Conservation (phyloP, 2,888 invertebrate genomes). For the Ochropleura leucogaster region DNA sequence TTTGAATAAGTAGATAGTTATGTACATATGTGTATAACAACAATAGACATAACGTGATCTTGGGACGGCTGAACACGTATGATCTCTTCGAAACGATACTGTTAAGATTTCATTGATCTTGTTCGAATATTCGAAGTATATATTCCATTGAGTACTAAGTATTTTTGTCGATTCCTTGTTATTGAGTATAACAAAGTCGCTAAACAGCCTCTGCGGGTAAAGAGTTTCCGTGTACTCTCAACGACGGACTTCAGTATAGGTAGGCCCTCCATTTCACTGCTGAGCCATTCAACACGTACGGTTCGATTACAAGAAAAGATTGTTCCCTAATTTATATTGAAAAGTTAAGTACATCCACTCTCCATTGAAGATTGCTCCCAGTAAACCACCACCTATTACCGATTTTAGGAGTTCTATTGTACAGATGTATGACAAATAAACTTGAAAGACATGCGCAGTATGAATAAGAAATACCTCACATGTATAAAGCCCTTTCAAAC, state of each 20-base stretch:
- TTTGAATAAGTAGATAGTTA: constrained; percentile 24
- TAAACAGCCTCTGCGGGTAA: constrained; percentile 45
- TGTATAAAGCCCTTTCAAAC: constrained; percentile 53
- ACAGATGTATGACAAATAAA: constrained; percentile 71
- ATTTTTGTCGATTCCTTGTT: neutral
- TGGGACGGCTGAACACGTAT: constrained; percentile 1
- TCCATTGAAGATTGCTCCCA: neutral
- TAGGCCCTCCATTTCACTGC: constrained; percentile 14
- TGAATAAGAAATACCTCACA: constrained; percentile 75
- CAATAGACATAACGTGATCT: constrained; percentile 18
- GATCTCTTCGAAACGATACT: constrained; percentile 13
- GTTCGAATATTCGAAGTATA: constrained; percentile 13
- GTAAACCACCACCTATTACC: constrained; percentile 71
- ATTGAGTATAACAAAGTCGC: constrained; percentile 28
- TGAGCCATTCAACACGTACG: constrained; percentile 27
- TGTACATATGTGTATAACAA: constrained; percentile 7
- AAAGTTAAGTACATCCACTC: constrained; percentile 1
- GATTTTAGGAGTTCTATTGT: constrained; percentile 65
- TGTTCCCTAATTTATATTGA: constrained; percentile 5
- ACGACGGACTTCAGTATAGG: constrained; percentile 18
- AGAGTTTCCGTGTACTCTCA: constrained; percentile 21
- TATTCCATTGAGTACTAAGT: neutral
- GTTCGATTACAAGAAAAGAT: constrained; percentile 10
- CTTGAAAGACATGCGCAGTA: constrained; percentile 83
- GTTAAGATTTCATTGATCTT: constrained; percentile 11